Conservation (phyloP, 2,888 invertebrate species). For the Drosophila subsilvestris region DNA sequence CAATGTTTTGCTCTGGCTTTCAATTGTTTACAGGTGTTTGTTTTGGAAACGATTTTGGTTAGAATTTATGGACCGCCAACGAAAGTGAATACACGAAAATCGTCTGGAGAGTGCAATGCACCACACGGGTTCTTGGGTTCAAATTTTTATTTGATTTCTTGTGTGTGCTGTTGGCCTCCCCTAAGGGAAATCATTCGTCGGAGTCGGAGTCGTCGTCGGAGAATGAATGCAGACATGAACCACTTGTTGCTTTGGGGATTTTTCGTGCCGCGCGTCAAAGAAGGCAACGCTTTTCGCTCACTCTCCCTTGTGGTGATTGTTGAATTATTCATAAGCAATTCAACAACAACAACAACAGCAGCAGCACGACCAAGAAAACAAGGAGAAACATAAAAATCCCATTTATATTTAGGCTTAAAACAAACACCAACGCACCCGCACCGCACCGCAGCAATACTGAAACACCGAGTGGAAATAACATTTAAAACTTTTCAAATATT, state of each 20-base stretch:
- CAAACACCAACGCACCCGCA: conserved; percentile 21
- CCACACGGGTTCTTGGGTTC: conserved; percentile 9
- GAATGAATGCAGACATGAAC: conserved; percentile 16
- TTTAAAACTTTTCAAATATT: conserved; percentile 57
- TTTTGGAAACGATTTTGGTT: conserved; percentile 51
- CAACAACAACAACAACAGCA: conserved; percentile 18
- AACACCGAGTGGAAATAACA: conserved; percentile 22
- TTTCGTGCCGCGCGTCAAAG: conserved; percentile 19
- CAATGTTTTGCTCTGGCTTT: conserved; percentile 45
- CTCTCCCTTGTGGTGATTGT: neutral
- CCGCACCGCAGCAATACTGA: neutral
- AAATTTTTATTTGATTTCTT: conserved; percentile 15
- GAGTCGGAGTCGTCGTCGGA: neutral
- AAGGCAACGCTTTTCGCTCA: conserved; percentile 10
- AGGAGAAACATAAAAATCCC: conserved; percentile 48
- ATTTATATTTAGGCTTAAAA: conserved; percentile 46
- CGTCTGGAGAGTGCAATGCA: conserved; percentile 30
- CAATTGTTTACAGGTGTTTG: conserved; percentile 76
- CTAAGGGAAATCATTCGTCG: neutral
- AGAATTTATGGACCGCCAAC: conserved; percentile 22
- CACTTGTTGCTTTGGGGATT: conserved; percentile 60
- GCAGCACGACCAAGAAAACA: neutral
- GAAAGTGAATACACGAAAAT: neutral
- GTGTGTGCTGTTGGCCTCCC: neutral
- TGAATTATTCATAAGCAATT: conserved; percentile 65